A percentile compares a stretch with the other conserved stretches of the same genome.
phyloP scores from a whole-genome alignment of 2,888 invertebrate genomes.

The Mechanitis messenoides region DNA sequence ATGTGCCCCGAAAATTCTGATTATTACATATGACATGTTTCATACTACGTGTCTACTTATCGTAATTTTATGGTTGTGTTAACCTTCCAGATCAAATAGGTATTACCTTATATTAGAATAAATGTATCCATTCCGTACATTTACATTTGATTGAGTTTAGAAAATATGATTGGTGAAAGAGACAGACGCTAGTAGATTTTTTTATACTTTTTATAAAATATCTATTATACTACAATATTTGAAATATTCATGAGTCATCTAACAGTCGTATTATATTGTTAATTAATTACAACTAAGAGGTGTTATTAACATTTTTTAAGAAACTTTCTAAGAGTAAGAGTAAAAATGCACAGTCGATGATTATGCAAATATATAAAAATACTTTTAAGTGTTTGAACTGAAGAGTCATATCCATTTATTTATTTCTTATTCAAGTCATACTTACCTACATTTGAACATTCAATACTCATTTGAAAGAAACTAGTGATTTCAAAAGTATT shows the following conservation, averaged over 20 bases:
- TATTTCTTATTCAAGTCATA: conserved; percentile 9
- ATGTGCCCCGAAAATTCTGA: too few relatives aligned
- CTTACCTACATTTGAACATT: too few relatives aligned
- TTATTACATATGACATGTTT: too few relatives aligned
- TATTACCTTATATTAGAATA: too few relatives aligned
- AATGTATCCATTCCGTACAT: too few relatives aligned
- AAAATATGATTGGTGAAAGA: too few relatives aligned
- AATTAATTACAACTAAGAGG: conserved; percentile 14
- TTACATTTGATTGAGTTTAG: too few relatives aligned
- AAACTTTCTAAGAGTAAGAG: conserved; percentile 18
- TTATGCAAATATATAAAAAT: conserved; percentile 18
- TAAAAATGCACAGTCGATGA: conserved; percentile 16
- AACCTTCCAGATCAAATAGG: too few relatives aligned
- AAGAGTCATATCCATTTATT: conserved; percentile 8
- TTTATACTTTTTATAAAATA: not conserved
- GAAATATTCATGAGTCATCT: conserved; percentile 7
- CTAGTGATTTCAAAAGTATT: not conserved
- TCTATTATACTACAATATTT: not conserved
- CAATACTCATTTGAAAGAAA: too few relatives aligned
- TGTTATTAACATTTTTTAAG: conserved; percentile 19
- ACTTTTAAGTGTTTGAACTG: conserved; percentile 15
- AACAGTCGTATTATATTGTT: conserved; percentile 9
- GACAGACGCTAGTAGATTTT: not conserved
- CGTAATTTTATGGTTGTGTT: too few relatives aligned
- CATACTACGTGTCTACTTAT: too few relatives aligned